Base-by-base conservation (phyloP, 2,888 invertebrate species). In the Tachina lurida region DNA sequence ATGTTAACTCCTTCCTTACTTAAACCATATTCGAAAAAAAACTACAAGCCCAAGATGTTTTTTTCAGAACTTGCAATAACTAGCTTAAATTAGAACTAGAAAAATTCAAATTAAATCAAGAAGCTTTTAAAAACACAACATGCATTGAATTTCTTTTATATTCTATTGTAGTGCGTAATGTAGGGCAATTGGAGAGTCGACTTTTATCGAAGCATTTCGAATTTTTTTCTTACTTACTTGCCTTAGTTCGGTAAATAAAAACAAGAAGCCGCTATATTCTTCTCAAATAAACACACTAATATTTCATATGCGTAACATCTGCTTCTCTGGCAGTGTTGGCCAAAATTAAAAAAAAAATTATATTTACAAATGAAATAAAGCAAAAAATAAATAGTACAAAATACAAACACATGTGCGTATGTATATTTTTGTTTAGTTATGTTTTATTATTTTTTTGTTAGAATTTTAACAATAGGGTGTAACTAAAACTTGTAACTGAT, bases 271-370 rank as follows among this genome's bases (percentile, higher is more conserved):
- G 47, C 22, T 54, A 3, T 17, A n/a, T 19, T 54, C 10, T 54
- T 17, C 54, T 54, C 12, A 31, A 31, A 31, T 54, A 54, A 65
- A 65, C 9, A 47, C 47, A 76, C 17, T 13, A 31, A 68, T 63
- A 60, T 73, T 71, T 58, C 47, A 73, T 39, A 74, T 83, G 82
- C 67, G 79, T 86, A 75, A 67, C 52, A 71, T 76, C 65, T 78
- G 68, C 39, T 56, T 49, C 41, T 65, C 22, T 43, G 54, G 68
- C 56, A 49, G 65, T 62, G 63, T 54, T 75, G 54, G 45, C 65
- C 49, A 58, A 79, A 70, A 74, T 67, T 75, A 58, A 58, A 62
- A 41, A 22, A 31, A 49, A 77, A 52, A 52, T 15, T 54, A 58
- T 75, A 76, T 73, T 65, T 60, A 80, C 58, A 80, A 54, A 78